phyloP scores from a whole-genome alignment of 2,888 invertebrate species.

The Antheraea yamamai region DNA sequence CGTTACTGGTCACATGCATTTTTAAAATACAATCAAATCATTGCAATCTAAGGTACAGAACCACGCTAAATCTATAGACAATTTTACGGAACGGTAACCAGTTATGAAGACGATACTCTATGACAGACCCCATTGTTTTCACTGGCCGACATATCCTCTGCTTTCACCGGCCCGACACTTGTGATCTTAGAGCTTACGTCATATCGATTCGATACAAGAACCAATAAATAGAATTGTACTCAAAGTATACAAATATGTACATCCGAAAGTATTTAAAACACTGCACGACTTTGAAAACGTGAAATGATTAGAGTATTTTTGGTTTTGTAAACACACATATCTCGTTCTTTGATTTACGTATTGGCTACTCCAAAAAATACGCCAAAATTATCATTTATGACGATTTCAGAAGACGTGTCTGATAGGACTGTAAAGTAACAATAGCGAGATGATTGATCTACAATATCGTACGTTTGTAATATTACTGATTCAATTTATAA shows the following conservation, averaged over 20 bases:
- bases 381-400: no score
- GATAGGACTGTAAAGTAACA: no score
- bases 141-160: constrained; percentile 29
- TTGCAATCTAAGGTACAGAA: neutral
- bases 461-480: no score
- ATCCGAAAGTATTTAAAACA: neutral
- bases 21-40: neutral
- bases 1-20: no score
- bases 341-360: no score
- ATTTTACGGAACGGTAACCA: neutral
- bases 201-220: neutral
- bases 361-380: no score
- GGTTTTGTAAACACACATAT: neutral
- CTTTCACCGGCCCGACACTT: constrained; percentile 21
- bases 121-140: constrained; percentile 34
- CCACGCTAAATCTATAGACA: neutral
- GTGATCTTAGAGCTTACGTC: constrained; percentile 1
- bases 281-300: neutral
- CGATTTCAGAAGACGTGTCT: no score
- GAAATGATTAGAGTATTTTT: neutral
- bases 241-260: neutral
- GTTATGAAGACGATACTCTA: constrained; percentile 11
- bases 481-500: no score
- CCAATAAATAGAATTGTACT: neutral
- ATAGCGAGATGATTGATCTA: no score